Percentiles rank a stretch among this genome's conserved stretches.
These are phyloP conservation scores for Aptenodytes patagonicus DNA, from an alignment of 2,113 vertebrate genomes.

Conservation along the genomic window DNA sequence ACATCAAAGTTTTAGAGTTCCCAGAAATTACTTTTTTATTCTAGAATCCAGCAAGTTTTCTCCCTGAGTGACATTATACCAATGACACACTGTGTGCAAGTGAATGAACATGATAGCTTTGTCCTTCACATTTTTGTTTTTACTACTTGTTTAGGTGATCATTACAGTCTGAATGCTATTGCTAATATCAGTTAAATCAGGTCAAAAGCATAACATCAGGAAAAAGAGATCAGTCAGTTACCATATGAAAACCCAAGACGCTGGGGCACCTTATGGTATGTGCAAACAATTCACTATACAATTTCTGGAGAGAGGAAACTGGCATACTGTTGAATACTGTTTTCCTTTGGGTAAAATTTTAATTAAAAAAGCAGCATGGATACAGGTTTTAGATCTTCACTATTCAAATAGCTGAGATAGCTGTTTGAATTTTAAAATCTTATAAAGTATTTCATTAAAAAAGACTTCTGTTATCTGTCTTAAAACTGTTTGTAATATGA, in stretches of 20 bases:
- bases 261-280: conserved; percentile 76
- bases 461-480: conserved; percentile 41
- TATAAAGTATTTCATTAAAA: conserved; percentile 28
- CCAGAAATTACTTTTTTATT: background rate
- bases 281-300: conserved; percentile 79
- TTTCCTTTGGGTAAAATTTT: conserved; percentile 83
- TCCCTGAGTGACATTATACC: background rate
- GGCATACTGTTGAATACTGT: conserved; percentile 77
- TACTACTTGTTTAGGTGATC: conserved; percentile 72
- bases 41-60: conserved; percentile 8
- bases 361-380: conserved; percentile 84
- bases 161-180: conserved; percentile 44
- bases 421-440: conserved; percentile 76
- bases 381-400: conserved; percentile 75
- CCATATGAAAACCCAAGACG: conserved; percentile 73
- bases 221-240: conserved; percentile 68
- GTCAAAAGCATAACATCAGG: conserved; percentile 75
- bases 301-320: conserved; percentile 78
- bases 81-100: background rate
- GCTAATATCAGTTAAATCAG: conserved; percentile 76
- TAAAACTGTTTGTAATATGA: conserved; percentile 10
- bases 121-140: conserved; percentile 21
- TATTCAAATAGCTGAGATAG: conserved; percentile 74
- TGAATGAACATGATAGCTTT: conserved; percentile 4
- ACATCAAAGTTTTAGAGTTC: background rate